Base-by-base conservation (phyloP, 2,113 vertebrate genomes). In the Cranoglanis bouderius region DNA sequence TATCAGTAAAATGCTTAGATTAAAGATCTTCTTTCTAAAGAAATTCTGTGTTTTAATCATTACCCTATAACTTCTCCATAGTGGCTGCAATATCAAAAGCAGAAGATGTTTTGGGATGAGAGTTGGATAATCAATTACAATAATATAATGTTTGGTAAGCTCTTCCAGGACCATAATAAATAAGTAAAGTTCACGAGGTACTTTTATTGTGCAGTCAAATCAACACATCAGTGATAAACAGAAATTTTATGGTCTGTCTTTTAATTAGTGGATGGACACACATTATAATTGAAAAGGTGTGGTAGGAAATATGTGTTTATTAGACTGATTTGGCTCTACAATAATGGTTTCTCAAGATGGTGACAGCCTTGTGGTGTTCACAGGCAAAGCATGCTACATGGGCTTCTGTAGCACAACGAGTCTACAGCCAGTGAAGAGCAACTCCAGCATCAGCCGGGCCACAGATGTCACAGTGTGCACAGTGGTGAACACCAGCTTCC, bases 51-150 rank as follows among this genome's bases (percentile, higher is more conserved):
- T 78, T 19, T 51, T 49, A 6, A 59, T 6, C 0, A 57, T 38
- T n/a, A 32, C 6, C 0, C 29, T 65, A 8, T 12, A 67, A 18
- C 49, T n/a, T 86, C 67, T 82, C 49, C 86, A 16, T 85, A 96
- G 95, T 96, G 95, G 95, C 91, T 96, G 57, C 95, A 96, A 88
- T 96, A 96, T 90, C 96, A 96, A 89, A 96, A 96, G 90, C 96
- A 95, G 92, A 96, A 95, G 92, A 95, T 96, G 95, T 94, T 96
- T 90, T 96, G 96, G 95, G 95, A 96, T 87, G 96, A 96, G 91
- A 96, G 95, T 90, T 96, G 96, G 96, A 95, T 96, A 86, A 95
- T 96, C 85, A 94, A 91, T 87, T 94, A 96, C 91, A 96, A 95
- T 83, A 93, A 92, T 85, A 94, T 96, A 84, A 92, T 94, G 74